Conservation (phyloP, 2,888 invertebrate species). For the Bellardia pandia region DNA sequence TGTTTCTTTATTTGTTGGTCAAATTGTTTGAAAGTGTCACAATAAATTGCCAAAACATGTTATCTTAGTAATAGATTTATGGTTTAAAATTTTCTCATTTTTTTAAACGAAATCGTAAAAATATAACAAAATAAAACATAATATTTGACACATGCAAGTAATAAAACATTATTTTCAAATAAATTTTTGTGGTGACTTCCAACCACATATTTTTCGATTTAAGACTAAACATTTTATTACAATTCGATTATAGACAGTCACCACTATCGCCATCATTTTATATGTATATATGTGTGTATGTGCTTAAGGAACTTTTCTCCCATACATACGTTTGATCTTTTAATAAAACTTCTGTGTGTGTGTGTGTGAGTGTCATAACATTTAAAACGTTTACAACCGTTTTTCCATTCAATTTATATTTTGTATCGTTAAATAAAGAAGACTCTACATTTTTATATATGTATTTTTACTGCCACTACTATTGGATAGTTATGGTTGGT, state of each 20-base stretch:
- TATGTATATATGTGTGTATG: too few relatives aligned
- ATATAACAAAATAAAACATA: conserved; percentile 44
- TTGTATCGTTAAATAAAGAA: conserved; percentile 59
- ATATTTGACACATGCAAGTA: conserved; percentile 66
- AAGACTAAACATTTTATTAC: conserved; percentile 47
- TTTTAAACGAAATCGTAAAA: conserved; percentile 23
- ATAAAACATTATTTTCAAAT: conserved; percentile 67
- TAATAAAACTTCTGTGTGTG: conserved; percentile 17
- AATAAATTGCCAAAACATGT: conserved; percentile 73
- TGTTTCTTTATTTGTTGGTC: conserved; percentile 67
- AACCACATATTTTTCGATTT: conserved; percentile 5
- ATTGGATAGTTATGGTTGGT: neutral
- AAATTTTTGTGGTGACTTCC: conserved; percentile 40
- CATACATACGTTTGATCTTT: conserved; percentile 46
- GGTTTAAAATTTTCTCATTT: conserved; percentile 54
- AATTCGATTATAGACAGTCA: conserved; percentile 47
- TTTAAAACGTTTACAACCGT: conserved; percentile 62
- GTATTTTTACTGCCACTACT: conserved; percentile 40
- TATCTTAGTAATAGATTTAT: conserved; percentile 69
- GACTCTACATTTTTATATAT: conserved; percentile 33
- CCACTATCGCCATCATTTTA: conserved; percentile 16
- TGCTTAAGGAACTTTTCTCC: conserved; percentile 37
- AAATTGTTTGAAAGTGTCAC: conserved; percentile 73
- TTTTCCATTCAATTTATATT: conserved; percentile 66
- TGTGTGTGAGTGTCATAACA: conserved; percentile 31